A percentile compares a stretch with the other conserved stretches of the same genome.
Evolutionary conservation across 2,888 invertebrate species (phyloP).

Genomic region (Euspilapteryx auroguttella): DNA sequence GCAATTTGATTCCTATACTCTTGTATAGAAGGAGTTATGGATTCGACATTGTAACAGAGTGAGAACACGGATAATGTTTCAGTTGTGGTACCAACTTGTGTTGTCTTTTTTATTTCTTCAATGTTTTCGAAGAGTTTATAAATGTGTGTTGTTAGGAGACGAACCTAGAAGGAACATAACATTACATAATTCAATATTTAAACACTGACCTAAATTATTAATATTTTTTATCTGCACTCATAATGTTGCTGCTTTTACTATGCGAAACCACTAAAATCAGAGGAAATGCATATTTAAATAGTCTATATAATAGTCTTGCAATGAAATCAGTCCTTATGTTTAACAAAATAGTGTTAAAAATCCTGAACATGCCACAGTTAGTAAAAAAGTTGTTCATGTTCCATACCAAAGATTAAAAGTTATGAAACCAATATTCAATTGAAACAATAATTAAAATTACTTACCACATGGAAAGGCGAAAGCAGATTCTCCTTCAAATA

Average conservation of each 20-base stretch:
- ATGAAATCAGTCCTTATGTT: too few species aligned
- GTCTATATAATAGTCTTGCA: too few species aligned
- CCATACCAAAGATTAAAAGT: too few species aligned
- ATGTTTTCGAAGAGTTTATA: slow-evolving; percentile 68
- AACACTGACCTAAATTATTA: slow-evolving; percentile 1
- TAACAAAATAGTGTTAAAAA: too few species aligned
- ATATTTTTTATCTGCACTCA: too few species aligned
- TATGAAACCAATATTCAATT: too few species aligned
- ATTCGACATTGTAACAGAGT: slow-evolving; percentile 72
- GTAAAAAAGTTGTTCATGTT: too few species aligned
- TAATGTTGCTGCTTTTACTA: too few species aligned
- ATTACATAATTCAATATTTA: slow-evolving; percentile 4
- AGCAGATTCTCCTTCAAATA: slow-evolving; percentile 64
- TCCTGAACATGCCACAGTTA: too few species aligned
- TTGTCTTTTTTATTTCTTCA: slow-evolving; percentile 41
- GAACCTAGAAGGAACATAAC: slow-evolving; percentile 46
- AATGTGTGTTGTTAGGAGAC: slow-evolving; percentile 73
- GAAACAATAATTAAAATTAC: too few species aligned
- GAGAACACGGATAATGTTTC: slow-evolving; percentile 65
- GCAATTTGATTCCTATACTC: slow-evolving; percentile 80
- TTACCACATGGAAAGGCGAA: slow-evolving; percentile 69
- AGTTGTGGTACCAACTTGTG: slow-evolving; percentile 19
- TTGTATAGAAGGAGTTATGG: slow-evolving; percentile 70
- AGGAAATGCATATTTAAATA: too few species aligned
- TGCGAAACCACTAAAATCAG: too few species aligned